These are phyloP conservation scores for Miniopterus natalensis DNA, from an alignment of 2,113 vertebrate species.

Conservation along the genomic window DNA sequence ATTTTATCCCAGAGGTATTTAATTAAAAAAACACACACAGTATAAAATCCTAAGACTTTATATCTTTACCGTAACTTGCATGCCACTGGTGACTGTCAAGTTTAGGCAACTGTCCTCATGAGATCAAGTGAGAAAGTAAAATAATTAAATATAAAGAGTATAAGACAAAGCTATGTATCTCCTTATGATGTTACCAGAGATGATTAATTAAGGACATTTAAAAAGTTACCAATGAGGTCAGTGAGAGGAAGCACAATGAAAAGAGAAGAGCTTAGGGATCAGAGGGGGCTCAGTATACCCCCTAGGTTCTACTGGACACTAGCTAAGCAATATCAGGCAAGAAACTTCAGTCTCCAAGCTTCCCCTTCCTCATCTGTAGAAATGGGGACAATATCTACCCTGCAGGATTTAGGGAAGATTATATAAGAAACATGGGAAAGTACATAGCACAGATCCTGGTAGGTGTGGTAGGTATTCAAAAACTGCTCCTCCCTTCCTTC, in stretches of 20 bases:
- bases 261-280: not conserved
- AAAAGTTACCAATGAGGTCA: constrained; percentile 43
- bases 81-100: not conserved
- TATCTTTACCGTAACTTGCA: not conserved
- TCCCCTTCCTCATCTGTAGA: constrained; percentile 3
- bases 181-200: not conserved
- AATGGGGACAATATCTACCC: not conserved
- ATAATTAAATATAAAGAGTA: constrained; percentile 51
- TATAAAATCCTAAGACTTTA: not conserved
- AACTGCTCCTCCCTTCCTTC: constrained; percentile 23
- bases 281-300: not conserved
- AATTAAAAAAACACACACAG: constrained; percentile 3
- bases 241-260: constrained; percentile 2
- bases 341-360: not conserved
- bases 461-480: not conserved
- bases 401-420: constrained; percentile 12
- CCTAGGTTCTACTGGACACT: not conserved
- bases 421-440: constrained; percentile 44
- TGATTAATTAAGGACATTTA: not conserved
- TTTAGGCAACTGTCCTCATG: constrained; percentile 8
- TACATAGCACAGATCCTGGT: not conserved
- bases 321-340: not conserved
- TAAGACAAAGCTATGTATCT: constrained; percentile 35
- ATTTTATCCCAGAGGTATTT: constrained; percentile 29
- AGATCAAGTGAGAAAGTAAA: constrained; percentile 45